Evolutionary conservation across 2,797 vertebrate species (phyloP).

Genomic region (Botia kubotai): DNA sequence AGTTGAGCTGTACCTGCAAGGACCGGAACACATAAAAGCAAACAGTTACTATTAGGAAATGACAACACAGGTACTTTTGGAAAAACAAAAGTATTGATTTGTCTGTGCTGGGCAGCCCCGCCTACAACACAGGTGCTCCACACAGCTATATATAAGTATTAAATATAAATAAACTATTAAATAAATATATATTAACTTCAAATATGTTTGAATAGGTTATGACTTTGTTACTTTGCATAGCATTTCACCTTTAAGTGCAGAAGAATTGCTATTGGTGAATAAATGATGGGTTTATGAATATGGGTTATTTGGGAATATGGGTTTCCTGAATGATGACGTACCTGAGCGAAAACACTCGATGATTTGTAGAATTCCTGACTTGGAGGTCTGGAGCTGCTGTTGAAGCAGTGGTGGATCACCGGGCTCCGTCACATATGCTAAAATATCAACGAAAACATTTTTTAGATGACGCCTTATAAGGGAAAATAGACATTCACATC

Average conservation of each 20-base stretch:
- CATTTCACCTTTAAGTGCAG: not conserved
- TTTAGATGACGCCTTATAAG: not conserved
- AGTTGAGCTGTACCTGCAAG: conserved; percentile 91
- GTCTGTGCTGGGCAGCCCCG: not conserved
- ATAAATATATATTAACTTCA: no score
- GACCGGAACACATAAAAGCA: conserved; percentile 24
- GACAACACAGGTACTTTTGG: not conserved
- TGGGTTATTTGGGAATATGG: not conserved
- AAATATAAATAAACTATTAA: no score
- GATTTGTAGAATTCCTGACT: conserved; percentile 98
- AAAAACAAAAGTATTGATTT: not conserved
- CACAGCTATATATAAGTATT: not conserved
- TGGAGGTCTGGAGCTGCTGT: conserved; percentile 95
- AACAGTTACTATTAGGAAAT: not conserved
- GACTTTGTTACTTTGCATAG: no score
- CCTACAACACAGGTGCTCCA: not conserved
- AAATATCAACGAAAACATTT: conserved; percentile 55
- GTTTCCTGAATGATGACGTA: conserved; percentile 63
- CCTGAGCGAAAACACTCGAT: conserved; percentile 99
- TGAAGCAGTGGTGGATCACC: conserved; percentile 95
- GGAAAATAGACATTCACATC: not conserved
- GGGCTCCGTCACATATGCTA: conserved; percentile 86
- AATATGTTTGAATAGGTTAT: no score
- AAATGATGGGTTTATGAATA: no score
- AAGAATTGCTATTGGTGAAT: not conserved